Evolutionary conservation across 2,797 vertebrate genomes (phyloP).

Genomic region (Tokudaia tokunoshimensis): DNA sequence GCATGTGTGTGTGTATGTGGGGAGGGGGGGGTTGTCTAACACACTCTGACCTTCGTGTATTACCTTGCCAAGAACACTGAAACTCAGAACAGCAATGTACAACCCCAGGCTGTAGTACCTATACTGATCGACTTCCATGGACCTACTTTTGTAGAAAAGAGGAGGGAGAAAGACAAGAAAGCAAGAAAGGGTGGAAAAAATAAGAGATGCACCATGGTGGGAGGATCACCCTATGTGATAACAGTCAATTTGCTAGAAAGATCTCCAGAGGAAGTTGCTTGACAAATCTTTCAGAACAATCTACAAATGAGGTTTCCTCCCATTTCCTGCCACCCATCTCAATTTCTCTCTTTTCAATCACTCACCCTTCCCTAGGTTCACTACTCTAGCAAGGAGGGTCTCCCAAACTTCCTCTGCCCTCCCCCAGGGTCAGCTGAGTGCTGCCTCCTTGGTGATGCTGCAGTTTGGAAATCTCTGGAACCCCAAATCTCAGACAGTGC

Average conservation of each 20-base stretch:
- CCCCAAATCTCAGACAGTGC: conserved; percentile 45
- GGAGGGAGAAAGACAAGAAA: no score
- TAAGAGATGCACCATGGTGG: not conserved
- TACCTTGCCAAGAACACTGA: not conserved
- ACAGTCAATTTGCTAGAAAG: conserved; percentile 38
- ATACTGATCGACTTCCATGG: not conserved
- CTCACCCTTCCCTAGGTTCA: conserved; percentile 1
- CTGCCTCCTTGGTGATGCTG: conserved; percentile 35
- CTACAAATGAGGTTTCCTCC: conserved; percentile 71
- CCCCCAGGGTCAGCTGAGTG: conserved; percentile 39
- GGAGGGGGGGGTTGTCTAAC: not conserved
- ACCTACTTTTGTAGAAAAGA: not conserved
- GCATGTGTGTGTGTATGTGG: no score
- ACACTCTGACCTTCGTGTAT: not conserved
- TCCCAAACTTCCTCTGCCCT: conserved; percentile 54
- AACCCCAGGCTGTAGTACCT: not conserved
- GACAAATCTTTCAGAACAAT: conserved; percentile 71
- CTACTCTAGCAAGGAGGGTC: conserved; percentile 42
- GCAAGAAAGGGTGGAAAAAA: not conserved
- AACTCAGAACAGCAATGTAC: not conserved
- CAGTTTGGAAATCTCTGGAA: conserved; percentile 52
- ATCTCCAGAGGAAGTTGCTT: conserved; percentile 60
- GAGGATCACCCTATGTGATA: not conserved
- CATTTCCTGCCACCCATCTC: conserved; percentile 78
- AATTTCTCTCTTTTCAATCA: conserved; percentile 45